These are phyloP conservation scores for Epirrita christyi DNA, from an alignment of 2,888 invertebrate genomes.

Conservation along the genomic window DNA sequence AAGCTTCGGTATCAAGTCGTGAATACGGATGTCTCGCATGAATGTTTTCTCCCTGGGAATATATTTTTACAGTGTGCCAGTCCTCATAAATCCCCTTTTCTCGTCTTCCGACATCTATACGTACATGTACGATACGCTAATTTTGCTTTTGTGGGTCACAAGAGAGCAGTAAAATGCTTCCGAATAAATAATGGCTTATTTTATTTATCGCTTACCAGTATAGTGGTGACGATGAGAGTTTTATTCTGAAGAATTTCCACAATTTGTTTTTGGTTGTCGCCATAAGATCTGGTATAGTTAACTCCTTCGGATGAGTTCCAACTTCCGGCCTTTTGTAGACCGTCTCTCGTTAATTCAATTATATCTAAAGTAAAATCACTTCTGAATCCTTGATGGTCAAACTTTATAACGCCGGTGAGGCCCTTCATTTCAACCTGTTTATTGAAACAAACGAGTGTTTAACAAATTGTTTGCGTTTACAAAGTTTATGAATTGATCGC, in stretches of 20 bases:
- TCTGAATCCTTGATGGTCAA: constrained; percentile 97
- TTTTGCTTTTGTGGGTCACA: constrained; percentile 61
- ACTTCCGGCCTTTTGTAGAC: constrained; percentile 92
- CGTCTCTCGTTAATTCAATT: constrained; percentile 93
- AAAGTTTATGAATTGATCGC: constrained; percentile 36
- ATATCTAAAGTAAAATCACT: constrained; percentile 96
- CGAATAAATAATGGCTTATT: constrained; percentile 51
- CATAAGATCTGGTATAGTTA: constrained; percentile 93
- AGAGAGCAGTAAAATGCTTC: constrained; percentile 59
- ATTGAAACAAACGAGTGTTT: constrained; percentile 53
- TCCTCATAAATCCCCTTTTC: constrained; percentile 54
- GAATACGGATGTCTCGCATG: constrained; percentile 51
- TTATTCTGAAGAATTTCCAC: constrained; percentile 96
- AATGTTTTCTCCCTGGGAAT: constrained; percentile 52
- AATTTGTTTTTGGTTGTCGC: constrained; percentile 94
- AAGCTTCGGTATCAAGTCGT: constrained; percentile 44
- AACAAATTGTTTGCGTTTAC: constrained; percentile 41
- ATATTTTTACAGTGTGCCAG: constrained; percentile 53
- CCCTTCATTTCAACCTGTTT: constrained; percentile 95
- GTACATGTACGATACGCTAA: constrained; percentile 57
- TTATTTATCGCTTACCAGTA: constrained; percentile 88
- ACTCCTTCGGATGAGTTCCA: constrained; percentile 96
- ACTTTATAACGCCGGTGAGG: constrained; percentile 96
- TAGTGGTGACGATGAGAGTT: constrained; percentile 95
- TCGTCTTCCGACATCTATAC: constrained; percentile 49